Evolutionary conservation across 2,888 invertebrate species (phyloP), one percentile per base, ranked within the genome.

Genomic region (Euzophera pinguis): DNA sequence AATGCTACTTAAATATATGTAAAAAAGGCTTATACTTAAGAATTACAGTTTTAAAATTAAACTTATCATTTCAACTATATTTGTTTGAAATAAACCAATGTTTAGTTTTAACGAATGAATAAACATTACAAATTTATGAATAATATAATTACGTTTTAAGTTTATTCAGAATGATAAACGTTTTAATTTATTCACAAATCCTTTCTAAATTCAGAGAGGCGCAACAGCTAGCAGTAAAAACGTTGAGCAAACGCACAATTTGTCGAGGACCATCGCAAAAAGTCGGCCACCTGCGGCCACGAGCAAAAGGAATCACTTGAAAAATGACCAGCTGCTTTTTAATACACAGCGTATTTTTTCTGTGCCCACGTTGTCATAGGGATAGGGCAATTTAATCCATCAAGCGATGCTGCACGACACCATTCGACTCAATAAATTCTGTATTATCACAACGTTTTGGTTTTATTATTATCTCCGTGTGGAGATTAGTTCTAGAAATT

Each of bases 361-460:
- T 85, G 78, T 75, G 76, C 81, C 84, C 81, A 84, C 84, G 84
- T 90, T 91, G 91, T 91, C 91, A 91, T 87, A 90, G 86, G 87
- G 89, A 78, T 70, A 78, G 79, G 88, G 90, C 91, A 91, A 91
- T 91, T 91, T 91, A 90, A 91, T 91, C 90, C 89, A 91, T 91
- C 90, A 90, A 78, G 76, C 80, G 75, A 69, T 69, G 72, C 67
- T 80, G 76, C 79, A 72, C 76, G 75, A 74, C 67, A 71, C 75
- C 78, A 80, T 76, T 80, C 81, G 76, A 78, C 74, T 72, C 89
- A 82, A 87, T 89, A 89, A 87, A 88, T 88, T 88, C 83, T 86
- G 78, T 84, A 84, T 87, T 81, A 85, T 83, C 78, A 79, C 75
- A 74, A 77, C 78, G 75, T 83, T 88, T 83, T 85, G 82, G 79